Base-by-base conservation (phyloP, 2,113 vertebrate species). In the Macquaria australasica region DNA sequence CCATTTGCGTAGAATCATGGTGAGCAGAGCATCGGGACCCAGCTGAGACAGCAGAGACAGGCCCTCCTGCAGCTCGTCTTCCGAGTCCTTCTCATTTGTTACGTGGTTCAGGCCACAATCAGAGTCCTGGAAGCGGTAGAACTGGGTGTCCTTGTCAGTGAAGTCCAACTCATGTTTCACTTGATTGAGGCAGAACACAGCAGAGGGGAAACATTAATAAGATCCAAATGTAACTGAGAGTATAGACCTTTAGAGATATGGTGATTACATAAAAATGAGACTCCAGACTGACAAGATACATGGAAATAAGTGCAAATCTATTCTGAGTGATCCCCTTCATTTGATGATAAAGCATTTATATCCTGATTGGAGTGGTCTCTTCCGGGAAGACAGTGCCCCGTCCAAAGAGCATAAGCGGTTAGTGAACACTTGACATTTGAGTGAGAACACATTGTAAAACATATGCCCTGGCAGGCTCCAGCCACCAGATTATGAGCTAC, bases 101-200 rank as follows among this genome's bases (percentile, higher is more conserved):
- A 79, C 4, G 4, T 93, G 79, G 89, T 95, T 96, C 0, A 93
- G 85, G 70, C 91, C 92, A 1, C 90, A 94, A 86, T 98, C 96
- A 0, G 92, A 88, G 81, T 97, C 96, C 0, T 95, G 92, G 39
- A 99, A 98, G n/a, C 97, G 97, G 43, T 97, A 99, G 89, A 99
- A 99, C 77, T 99, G 98, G 3, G 96, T 94, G 8, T 99, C 98
- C 89, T 96, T 97, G 93, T 99, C 98, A 71, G 96, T 97, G 94
- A 99, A 98, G 91, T 98, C 97, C 92, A 97, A 93, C 90, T 98
- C 98, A 2, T 97, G 97, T 94, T 96, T 97, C 87, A 98, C 98
- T 99, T 87, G 6, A 91, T 77, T 53, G 39, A 85, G 66, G 23
- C 51, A 51, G 39, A 83, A 68, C 20, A 83, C 21, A 81, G 37